These are phyloP conservation scores for Orgyia antiqua DNA, from an alignment of 2,888 invertebrate species.

Conservation along the genomic window DNA sequence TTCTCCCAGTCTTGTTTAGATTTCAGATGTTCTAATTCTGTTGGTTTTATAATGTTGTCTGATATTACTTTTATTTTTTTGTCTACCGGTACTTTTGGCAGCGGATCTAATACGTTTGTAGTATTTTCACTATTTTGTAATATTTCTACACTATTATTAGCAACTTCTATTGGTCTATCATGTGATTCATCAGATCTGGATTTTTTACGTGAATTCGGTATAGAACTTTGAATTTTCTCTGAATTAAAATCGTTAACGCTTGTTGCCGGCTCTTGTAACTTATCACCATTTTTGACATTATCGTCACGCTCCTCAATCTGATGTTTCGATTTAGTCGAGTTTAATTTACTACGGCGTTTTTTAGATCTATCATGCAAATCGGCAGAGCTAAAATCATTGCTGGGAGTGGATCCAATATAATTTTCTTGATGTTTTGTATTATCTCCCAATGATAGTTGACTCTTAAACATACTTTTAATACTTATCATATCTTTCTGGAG, in stretches of 20 bases:
- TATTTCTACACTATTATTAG: not conserved
- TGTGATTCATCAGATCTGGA: too few relatives aligned
- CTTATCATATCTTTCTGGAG: slow-evolving; percentile 28
- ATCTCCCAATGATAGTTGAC: slow-evolving; percentile 1
- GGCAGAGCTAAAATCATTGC: not conserved
- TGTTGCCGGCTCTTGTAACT: too few relatives aligned
- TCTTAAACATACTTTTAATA: slow-evolving; percentile 29
- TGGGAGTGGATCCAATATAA: not conserved
- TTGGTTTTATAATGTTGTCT: not conserved
- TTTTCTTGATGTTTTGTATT: not conserved
- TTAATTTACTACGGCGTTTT: too few relatives aligned
- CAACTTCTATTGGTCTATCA: not conserved
- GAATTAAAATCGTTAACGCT: too few relatives aligned
- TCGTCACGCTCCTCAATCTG: too few relatives aligned
- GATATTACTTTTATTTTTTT: not conserved
- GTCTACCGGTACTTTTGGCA: not conserved
- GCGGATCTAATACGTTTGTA: too few relatives aligned
- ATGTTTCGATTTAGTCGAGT: not conserved
- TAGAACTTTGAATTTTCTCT: too few relatives aligned
- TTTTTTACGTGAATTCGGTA: too few relatives aligned
- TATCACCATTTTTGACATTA: too few relatives aligned
- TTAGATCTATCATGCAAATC: not conserved
- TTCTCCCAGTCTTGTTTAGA: not conserved
- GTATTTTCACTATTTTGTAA: too few relatives aligned
- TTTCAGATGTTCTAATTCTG: not conserved